phyloP scores from a whole-genome alignment of 2,888 invertebrate genomes.

The Macrosiphum euphorbiae region DNA sequence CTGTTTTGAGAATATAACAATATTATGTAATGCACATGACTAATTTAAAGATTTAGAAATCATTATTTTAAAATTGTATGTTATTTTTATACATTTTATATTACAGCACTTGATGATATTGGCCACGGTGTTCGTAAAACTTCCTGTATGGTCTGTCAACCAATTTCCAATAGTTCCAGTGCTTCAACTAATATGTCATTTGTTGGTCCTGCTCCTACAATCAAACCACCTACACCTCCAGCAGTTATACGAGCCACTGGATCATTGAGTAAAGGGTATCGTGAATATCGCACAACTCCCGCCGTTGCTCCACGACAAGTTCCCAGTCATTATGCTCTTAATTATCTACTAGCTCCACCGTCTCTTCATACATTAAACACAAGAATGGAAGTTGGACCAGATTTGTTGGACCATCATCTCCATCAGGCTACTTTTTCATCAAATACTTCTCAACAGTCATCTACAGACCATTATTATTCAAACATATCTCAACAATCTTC shows the following conservation, averaged over 20 bases:
- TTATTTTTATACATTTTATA: conserved; percentile 17
- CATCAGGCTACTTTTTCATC: conserved; percentile 61
- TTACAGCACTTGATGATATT: conserved; percentile 87
- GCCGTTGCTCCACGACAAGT: conserved; percentile 94
- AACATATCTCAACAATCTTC: conserved; percentile 61
- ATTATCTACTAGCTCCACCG: conserved; percentile 92
- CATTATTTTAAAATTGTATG: neutral
- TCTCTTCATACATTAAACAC: conserved; percentile 76
- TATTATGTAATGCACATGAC: neutral
- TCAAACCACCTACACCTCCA: conserved; percentile 96
- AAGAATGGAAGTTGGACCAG: conserved; percentile 63
- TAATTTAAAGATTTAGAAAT: neutral
- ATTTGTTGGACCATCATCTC: conserved; percentile 60
- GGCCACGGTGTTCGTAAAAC: conserved; percentile 88
- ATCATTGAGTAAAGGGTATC: conserved; percentile 73
- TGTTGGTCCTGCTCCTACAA: conserved; percentile 84
- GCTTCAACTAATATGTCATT: conserved; percentile 70
- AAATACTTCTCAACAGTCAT: conserved; percentile 61
- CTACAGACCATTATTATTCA: conserved; percentile 63
- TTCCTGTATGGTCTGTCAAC: conserved; percentile 82
- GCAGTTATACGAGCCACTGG: conserved; percentile 78
- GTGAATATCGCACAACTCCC: conserved; percentile 95
- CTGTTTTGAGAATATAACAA: neutral
- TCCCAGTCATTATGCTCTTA: conserved; percentile 96
- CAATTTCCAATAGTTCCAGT: conserved; percentile 78